Evolutionary conservation across 2,888 invertebrate species (phyloP).

Genomic region (Thymelicus acteon): DNA sequence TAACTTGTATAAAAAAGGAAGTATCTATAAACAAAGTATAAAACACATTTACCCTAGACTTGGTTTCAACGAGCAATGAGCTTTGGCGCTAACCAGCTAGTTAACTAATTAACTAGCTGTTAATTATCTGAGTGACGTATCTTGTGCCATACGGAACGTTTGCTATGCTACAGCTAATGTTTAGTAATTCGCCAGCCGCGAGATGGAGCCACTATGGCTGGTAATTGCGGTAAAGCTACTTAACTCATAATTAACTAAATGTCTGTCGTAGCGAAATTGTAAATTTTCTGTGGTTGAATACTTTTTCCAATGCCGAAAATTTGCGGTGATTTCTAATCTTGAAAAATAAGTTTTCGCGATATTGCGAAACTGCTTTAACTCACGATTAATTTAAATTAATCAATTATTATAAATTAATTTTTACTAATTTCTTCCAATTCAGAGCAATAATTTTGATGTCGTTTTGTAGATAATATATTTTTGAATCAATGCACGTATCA

Average conservation of each 20-base stretch:
- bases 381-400: no score
- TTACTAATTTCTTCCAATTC: no score
- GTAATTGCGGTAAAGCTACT: conserved; percentile 1
- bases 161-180: conserved; percentile 18
- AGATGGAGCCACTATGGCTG: conserved; percentile 4
- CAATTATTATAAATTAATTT: no score
- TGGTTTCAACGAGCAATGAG: background rate
- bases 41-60: background rate
- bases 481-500: no score
- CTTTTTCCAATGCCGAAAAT: background rate
- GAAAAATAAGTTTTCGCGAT: no score
- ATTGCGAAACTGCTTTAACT: no score
- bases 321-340: no score
- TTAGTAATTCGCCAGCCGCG: conserved; percentile 20
- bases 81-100: conserved; percentile 43
- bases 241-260: background rate
- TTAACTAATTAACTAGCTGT: conserved; percentile 38
- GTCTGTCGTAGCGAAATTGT: background rate
- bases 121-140: conserved; percentile 4
- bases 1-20: background rate
- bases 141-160: conserved; percentile 6
- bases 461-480: no score
- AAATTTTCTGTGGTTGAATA: background rate
- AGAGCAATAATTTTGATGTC: no score
- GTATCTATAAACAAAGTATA: background rate